Percentiles rank a stretch among this genome's conserved stretches.
Evolutionary conservation across 1,140 invertebrate genomes (phyloP).

Genomic region (Dendroctonus valens): DNA sequence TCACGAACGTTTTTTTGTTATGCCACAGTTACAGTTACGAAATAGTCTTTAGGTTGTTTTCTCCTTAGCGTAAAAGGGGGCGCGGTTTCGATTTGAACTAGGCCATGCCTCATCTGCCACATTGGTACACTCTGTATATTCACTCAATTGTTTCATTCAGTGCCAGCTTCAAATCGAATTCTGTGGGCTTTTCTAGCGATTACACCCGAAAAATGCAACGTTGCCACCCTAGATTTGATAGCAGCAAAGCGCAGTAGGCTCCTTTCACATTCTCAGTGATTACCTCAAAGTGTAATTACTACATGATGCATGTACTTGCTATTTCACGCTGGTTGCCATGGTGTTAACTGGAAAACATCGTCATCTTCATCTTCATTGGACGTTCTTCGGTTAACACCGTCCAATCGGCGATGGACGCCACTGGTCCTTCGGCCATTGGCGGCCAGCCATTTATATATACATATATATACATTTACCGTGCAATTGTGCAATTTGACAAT

Average conservation of each 20-base stretch:
- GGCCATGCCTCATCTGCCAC: too few relatives aligned
- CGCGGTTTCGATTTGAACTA: too few relatives aligned
- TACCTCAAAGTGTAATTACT: constrained; percentile 41
- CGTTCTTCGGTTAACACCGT: not conserved
- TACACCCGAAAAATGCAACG: constrained; percentile 33
- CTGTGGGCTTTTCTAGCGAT: constrained; percentile 45
- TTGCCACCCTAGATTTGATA: constrained; percentile 43
- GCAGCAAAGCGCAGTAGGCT: constrained; percentile 46
- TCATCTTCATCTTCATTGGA: too few relatives aligned
- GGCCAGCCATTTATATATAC: not conserved
- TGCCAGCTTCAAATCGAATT: constrained; percentile 2
- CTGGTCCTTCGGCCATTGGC: constrained; percentile 2
- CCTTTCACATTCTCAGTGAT: constrained; percentile 30
- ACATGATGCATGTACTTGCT: constrained; percentile 44
- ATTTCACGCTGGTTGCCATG: constrained; percentile 12
- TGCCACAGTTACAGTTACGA: constrained; percentile 19
- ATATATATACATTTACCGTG: constrained; percentile 38
- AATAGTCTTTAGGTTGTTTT: not conserved
- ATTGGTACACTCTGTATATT: too few relatives aligned
- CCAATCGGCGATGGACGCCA: not conserved
- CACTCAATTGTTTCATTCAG: not conserved
- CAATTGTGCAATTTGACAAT: constrained; percentile 45
- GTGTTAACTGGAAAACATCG: not conserved
- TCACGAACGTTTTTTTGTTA: constrained; percentile 11
- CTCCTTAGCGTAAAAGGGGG: too few relatives aligned